phyloP scores from a whole-genome alignment of 2,888 invertebrate genomes.

The Amphipyra tragopoginis region DNA sequence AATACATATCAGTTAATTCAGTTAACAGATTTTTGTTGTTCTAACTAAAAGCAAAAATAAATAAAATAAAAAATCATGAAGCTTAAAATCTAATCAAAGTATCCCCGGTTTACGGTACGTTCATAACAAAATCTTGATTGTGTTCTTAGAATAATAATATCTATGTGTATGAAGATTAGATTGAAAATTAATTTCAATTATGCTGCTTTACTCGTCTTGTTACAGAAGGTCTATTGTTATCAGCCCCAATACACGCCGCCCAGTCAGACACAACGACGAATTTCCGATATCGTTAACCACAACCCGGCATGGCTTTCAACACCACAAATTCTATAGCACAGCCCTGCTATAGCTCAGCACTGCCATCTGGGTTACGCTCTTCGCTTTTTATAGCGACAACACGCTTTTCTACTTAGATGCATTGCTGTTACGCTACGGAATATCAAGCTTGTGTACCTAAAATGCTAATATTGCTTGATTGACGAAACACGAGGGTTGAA shows the following conservation, averaged over 20 bases:
- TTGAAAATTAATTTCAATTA: constrained; percentile 22
- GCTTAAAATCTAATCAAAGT: too few relatives aligned
- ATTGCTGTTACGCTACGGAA: constrained; percentile 6
- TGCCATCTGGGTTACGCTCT: constrained; percentile 28
- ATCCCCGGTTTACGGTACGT: too few relatives aligned
- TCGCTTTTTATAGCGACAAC: constrained; percentile 36
- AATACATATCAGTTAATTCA: too few relatives aligned
- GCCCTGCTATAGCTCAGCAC: constrained; percentile 16
- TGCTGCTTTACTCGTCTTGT: too few relatives aligned
- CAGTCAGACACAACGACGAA: constrained; percentile 20
- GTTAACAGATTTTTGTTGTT: too few relatives aligned
- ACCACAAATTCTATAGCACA: constrained; percentile 26
- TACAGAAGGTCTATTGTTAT: constrained; percentile 28
- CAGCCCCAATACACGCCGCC: constrained; percentile 22
- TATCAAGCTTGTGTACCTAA: constrained; percentile 9
- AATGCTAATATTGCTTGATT: constrained; percentile 31
- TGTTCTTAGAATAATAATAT: neutral
- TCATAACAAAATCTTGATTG: neutral
- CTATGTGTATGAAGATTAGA: neutral
- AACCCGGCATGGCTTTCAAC: constrained; percentile 23
- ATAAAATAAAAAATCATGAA: too few relatives aligned
- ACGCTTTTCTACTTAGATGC: constrained; percentile 48
- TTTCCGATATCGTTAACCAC: constrained; percentile 23
- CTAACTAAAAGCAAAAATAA: too few relatives aligned
- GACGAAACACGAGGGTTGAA: constrained; percentile 27